Base-by-base conservation (phyloP, 2,888 invertebrate species). In the Ptychoptera albimana region DNA sequence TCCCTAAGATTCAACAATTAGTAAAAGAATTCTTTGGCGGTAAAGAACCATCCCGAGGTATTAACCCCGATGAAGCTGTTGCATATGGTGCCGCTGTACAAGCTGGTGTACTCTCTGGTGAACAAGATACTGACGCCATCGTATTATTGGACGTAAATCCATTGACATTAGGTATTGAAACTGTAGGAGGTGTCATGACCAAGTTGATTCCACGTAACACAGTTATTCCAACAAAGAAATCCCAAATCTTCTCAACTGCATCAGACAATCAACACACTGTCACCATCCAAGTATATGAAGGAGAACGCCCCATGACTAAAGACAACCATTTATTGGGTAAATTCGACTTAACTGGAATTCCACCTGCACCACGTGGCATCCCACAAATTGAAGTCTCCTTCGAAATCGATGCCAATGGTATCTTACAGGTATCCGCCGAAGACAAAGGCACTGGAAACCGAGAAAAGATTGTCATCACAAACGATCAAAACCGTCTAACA, bases 121-220 rank as follows among this genome's bases (percentile, higher is more conserved):
- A 96, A 71, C 92, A 96, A 67, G 92, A 92, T 60, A 93, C 93
- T 2, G 92, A 92, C 55, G 94, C 94, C 45, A 84, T 97, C 53
- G 92, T 97, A 1, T 74, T 98, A 48, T 76, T 98, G 50, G 97
- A 99, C 64, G 98, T 98, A 44, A 97, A 96, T 66, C 98, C 98
- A 53, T 74, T 99, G 51, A 97, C 98, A 51, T 79, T 98, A 81
- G 98, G 98, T 68, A 98, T 99, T 60, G 98, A 99, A 69, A 99
- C 98, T 37, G 96, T 97, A 41, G 97, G 98, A 50, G 98, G 98
- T 53, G 97, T 98, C 30, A 98, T 99, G 97, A 97, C 97, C 54
- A 97, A 96, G 64, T 75, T 98, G 45, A 98, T 98, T 61, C 86
- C 91, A 44, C 75, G 97, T 56, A 98, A 98, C 74, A 97, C 97